Evolutionary conservation across 2,797 vertebrate species (phyloP).

Genomic region (Falco biarmicus): DNA sequence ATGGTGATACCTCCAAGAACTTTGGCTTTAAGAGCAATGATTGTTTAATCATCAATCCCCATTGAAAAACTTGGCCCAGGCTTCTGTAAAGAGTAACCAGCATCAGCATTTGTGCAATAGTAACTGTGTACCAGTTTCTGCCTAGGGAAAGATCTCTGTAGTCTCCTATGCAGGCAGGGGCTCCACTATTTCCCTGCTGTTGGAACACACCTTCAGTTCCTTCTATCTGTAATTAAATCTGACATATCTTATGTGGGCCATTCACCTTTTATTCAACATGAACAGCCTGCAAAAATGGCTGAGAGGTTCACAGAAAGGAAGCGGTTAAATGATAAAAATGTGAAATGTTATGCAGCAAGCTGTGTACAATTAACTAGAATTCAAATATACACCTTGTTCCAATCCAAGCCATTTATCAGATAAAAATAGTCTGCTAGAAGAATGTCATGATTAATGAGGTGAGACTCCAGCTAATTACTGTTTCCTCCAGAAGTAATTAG

Average conservation of each 20-base stretch:
- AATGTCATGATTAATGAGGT: conserved; percentile 99
- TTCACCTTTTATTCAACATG: conserved; percentile 28
- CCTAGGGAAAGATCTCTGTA: neutral
- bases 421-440: conserved; percentile 96
- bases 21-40: neutral
- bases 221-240: conserved; percentile 32
- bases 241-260: conserved; percentile 17
- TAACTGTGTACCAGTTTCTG: neutral
- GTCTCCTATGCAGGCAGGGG: neutral
- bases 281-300: conserved; percentile 30
- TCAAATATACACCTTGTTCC: conserved; percentile 91
- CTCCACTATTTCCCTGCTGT: neutral
- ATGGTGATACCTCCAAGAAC: neutral
- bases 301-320: conserved; percentile 75
- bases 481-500: conserved; percentile 98
- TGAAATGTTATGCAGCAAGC: conserved; percentile 82
- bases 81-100: neutral
- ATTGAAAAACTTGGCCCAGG: neutral
- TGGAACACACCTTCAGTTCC: conserved; percentile 13
- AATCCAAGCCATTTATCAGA: conserved; percentile 96
- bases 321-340: conserved; percentile 82
- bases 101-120: neutral
- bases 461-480: conserved; percentile 98
- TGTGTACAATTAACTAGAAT: conserved; percentile 94
- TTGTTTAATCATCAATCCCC: neutral